phyloP scores from a whole-genome alignment of 2,888 invertebrate genomes.

The Lasiommata megera region DNA sequence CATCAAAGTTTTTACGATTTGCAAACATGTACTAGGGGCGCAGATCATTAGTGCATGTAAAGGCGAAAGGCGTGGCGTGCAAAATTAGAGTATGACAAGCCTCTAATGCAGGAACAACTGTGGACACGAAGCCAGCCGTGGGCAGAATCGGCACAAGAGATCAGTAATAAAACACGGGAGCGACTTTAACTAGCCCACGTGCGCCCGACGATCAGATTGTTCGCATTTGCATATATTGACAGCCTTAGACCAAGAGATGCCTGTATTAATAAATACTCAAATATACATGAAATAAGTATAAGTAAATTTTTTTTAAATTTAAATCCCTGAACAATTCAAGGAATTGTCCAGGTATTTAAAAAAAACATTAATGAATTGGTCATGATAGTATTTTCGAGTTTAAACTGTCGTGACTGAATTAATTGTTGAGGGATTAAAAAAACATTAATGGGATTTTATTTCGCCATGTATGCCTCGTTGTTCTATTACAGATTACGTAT shows the following conservation, averaged over 20 bases:
- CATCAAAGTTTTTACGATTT: neutral
- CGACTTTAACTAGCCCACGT: slow-evolving; percentile 64
- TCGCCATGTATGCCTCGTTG: no score
- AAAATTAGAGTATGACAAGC: slow-evolving; percentile 38
- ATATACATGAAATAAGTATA: no score
- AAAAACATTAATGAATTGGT: no score
- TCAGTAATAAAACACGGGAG: slow-evolving; percentile 72
- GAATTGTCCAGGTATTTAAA: no score
- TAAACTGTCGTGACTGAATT: no score
- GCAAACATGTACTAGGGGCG: neutral
- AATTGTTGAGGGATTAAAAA: no score
- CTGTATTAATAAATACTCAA: neutral
- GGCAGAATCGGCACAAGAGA: slow-evolving; percentile 65
- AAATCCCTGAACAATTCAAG: no score
- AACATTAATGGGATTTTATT: no score
- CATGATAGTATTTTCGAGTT: no score
- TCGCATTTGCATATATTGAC: slow-evolving; percentile 73
- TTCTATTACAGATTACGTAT: no score
- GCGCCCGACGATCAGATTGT: slow-evolving; percentile 61
- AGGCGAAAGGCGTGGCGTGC: slow-evolving; percentile 28
- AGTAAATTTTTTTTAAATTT: no score
- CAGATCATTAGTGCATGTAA: slow-evolving; percentile 21
- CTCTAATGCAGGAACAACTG: slow-evolving; percentile 51
- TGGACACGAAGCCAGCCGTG: slow-evolving; percentile 59
- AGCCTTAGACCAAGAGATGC: slow-evolving; percentile 40